A percentile compares a stretch with the other conserved stretches of the same genome.
Evolutionary conservation across 2,113 vertebrate species (phyloP).

Genomic region (Scomber scombrus): DNA sequence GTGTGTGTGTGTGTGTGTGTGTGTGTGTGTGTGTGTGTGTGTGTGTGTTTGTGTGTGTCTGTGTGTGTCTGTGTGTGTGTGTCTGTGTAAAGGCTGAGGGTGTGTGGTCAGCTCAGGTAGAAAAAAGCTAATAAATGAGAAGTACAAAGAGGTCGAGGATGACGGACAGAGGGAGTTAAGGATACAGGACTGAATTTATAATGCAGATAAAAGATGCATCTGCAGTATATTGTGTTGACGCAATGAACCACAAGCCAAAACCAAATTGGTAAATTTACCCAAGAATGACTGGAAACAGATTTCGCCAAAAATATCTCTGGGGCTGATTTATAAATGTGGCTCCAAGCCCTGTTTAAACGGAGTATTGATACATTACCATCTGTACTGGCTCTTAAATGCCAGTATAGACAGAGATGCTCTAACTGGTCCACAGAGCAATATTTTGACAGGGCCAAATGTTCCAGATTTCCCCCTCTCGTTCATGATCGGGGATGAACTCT

Average conservation of each 20-base stretch:
- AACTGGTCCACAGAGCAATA: constrained; percentile 51
- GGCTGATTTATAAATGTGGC: constrained; percentile 65
- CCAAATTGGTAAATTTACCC: constrained; percentile 30
- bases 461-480: constrained; percentile 29
- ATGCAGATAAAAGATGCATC: constrained; percentile 33
- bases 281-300: constrained; percentile 28
- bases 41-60: background rate
- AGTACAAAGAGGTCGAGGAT: constrained; percentile 22
- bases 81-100: constrained; percentile 2
- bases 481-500: constrained; percentile 37
- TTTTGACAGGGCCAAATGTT: constrained; percentile 55
- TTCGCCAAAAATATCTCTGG: constrained; percentile 51
- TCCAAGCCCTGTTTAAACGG: constrained; percentile 49
- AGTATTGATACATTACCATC: constrained; percentile 70
- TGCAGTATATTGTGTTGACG: background rate
- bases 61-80: background rate
- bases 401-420: constrained; percentile 54
- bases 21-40: constrained; percentile 1
- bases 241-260: constrained; percentile 7
- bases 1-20: no score
- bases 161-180: constrained; percentile 7
- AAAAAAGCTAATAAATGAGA: constrained; percentile 45
- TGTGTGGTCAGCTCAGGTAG: constrained; percentile 37
- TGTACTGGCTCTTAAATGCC: constrained; percentile 64
- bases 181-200: constrained; percentile 21